Conservation (phyloP, 2,113 vertebrate genomes). For the Phainopepla nitens region DNA sequence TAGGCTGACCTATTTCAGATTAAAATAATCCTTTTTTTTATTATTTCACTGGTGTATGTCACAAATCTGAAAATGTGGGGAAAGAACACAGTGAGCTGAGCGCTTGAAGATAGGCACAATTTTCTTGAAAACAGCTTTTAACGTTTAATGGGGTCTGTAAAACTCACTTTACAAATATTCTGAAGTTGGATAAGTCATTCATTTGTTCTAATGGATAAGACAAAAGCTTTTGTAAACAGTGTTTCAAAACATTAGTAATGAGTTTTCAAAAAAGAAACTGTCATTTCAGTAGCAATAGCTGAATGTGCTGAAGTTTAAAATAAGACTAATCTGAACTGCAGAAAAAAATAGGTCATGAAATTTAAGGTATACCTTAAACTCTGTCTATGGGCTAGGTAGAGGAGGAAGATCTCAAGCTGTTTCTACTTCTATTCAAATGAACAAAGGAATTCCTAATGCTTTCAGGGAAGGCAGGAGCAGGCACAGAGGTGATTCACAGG, state of each 20-base stretch:
- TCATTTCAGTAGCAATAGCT: background rate
- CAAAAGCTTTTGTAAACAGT: conserved; percentile 14
- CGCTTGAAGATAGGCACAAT: background rate
- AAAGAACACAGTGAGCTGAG: background rate
- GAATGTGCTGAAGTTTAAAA: background rate
- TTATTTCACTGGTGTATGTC: background rate
- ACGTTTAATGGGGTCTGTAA: background rate
- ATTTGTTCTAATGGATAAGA: conserved; percentile 14
- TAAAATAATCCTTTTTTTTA: background rate
- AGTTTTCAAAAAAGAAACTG: background rate
- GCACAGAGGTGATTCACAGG: background rate
- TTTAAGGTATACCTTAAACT: background rate
- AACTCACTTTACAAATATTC: background rate
- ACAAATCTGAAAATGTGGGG: background rate
- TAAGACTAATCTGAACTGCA: background rate
- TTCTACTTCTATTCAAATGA: background rate
- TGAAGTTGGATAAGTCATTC: background rate
- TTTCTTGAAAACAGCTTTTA: background rate
- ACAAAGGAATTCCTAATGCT: background rate
- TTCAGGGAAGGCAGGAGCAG: background rate
- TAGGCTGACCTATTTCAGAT: background rate
- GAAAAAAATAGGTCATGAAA: background rate
- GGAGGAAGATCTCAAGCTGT: background rate
- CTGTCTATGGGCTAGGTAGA: background rate
- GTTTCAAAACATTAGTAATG: background rate